Percentiles rank a stretch among this genome's conserved stretches.
These are phyloP conservation scores for Onychomys leucogaster DNA, from an alignment of 2,797 vertebrate species.

Conservation along the genomic window DNA sequence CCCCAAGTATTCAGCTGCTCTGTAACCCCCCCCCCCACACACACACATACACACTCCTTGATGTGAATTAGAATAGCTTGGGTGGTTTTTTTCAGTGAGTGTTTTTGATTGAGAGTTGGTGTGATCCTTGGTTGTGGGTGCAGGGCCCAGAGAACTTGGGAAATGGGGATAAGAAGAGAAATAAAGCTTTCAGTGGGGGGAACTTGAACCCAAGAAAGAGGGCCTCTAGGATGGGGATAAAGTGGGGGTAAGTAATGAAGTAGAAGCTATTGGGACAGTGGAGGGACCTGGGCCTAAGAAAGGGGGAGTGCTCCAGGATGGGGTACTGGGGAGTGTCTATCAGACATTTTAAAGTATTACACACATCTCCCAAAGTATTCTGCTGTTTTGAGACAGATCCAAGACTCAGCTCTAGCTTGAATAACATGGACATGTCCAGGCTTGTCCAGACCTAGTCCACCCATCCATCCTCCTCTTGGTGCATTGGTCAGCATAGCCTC, in stretches of 20 bases:
- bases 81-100: background rate
- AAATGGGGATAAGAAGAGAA: background rate
- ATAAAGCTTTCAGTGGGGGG: background rate
- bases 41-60: background rate
- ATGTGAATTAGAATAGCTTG: background rate
- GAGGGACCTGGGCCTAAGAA: background rate
- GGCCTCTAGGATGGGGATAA: background rate
- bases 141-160: background rate
- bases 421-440: background rate
- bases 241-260: background rate
- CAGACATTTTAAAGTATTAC: background rate
- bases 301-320: background rate
- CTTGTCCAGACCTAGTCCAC: background rate
- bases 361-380: background rate
- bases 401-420: background rate
- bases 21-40: background rate
- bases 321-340: no score
- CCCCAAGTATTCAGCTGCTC: background rate
- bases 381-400: background rate
- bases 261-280: background rate
- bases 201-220: background rate
- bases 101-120: background rate
- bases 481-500: background rate
- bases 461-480: background rate
- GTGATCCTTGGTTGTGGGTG: background rate